These are phyloP conservation scores for Dorcus parallelipipedus DNA, from an alignment of 2,888 invertebrate species.

Conservation along the genomic window DNA sequence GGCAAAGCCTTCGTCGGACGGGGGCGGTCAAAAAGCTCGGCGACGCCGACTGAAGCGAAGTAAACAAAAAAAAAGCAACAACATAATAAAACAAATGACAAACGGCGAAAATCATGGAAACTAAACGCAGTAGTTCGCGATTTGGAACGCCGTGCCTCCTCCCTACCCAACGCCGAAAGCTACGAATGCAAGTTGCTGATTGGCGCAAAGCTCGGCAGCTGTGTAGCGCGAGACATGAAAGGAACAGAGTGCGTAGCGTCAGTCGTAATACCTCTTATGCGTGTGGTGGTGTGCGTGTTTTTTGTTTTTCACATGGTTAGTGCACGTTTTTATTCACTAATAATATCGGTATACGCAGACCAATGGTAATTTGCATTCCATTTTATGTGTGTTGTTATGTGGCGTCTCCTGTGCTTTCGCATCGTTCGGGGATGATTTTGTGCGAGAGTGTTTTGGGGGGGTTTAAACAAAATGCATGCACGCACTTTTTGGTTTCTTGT, in stretches of 20 bases:
- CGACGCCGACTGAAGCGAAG: too few relatives aligned
- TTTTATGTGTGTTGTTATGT: neutral
- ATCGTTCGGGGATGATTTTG: too few relatives aligned
- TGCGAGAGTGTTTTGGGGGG: too few relatives aligned
- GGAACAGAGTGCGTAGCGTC: constrained; percentile 47
- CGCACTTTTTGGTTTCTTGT: too few relatives aligned
- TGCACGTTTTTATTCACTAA: constrained; percentile 23
- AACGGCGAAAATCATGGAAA: constrained; percentile 2
- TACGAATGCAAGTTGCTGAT: constrained; percentile 36
- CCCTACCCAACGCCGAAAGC: constrained; percentile 18
- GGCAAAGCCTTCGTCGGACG: too few relatives aligned
- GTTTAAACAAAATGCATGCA: too few relatives aligned
- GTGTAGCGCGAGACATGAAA: constrained; percentile 46
- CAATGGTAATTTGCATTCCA: constrained; percentile 6
- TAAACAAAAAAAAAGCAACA: neutral
- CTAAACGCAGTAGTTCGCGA: constrained; percentile 13
- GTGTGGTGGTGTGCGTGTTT: constrained; percentile 47
- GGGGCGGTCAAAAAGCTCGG: too few relatives aligned
- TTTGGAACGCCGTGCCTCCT: constrained; percentile 19
- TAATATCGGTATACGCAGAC: neutral
- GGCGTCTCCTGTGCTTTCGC: too few relatives aligned
- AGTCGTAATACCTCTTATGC: constrained; percentile 48
- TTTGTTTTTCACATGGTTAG: constrained; percentile 49
- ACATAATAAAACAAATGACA: neutral
- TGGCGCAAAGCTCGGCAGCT: constrained; percentile 48